Evolutionary conservation across 2,888 invertebrate genomes (phyloP).

Genomic region (Philereme vetulata): DNA sequence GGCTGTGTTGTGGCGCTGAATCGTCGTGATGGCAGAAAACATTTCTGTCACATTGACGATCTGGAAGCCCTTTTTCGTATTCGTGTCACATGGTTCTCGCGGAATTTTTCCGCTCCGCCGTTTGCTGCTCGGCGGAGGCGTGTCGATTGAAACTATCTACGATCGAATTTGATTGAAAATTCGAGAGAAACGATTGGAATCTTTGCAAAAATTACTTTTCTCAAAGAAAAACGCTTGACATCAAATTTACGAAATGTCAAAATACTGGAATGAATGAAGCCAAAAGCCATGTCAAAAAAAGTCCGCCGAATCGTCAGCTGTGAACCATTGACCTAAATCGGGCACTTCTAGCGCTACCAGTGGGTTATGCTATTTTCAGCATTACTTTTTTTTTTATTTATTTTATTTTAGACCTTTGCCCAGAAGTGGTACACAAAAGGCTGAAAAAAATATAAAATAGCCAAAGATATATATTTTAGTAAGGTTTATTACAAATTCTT

Average conservation of each 20-base stretch:
- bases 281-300: constrained; percentile 82
- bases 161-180: constrained; percentile 59
- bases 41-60: constrained; percentile 84
- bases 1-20: constrained; percentile 71
- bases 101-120: constrained; percentile 65
- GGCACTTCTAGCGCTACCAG: constrained; percentile 9
- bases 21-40: constrained; percentile 82
- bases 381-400: not conserved
- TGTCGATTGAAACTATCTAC: constrained; percentile 46
- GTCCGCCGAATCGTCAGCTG: constrained; percentile 76
- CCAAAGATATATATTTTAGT: too few relatives aligned
- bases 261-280: constrained; percentile 79
- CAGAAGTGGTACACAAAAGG: too few relatives aligned
- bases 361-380: not conserved
- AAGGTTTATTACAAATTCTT: too few relatives aligned
- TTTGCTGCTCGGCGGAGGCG: constrained; percentile 46
- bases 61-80: constrained; percentile 82
- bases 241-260: constrained; percentile 83
- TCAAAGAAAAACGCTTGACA: constrained; percentile 82
- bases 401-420: too few relatives aligned
- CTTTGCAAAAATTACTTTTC: constrained; percentile 67
- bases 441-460: too few relatives aligned
- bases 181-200: constrained; percentile 57
- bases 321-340: constrained; percentile 57
- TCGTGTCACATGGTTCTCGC: constrained; percentile 83